Base-by-base conservation (phyloP, 2,888 invertebrate genomes). In the Drosophila tanythrix region DNA sequence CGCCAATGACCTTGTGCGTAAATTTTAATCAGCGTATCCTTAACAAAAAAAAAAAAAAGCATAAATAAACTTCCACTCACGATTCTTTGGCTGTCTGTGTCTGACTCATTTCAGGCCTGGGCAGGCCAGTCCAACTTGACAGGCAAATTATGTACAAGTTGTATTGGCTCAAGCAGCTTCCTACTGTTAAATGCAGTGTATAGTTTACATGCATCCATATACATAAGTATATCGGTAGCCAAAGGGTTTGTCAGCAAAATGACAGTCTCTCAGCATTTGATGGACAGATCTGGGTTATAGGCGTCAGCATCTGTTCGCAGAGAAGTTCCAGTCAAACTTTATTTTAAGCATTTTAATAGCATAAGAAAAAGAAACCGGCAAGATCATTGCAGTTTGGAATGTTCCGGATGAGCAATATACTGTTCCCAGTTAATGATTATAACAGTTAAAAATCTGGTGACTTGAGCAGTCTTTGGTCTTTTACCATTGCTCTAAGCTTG, bases 1-100 rank as follows among this genome's bases (percentile, higher is more conserved):
- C 80, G 55, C 50, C 72, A 83, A 81, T 81, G 89, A 84, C 89
- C 84, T 84, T 84, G 89, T 78, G 74, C 79, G 79, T 89, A 89
- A 87, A 84, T 84, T 86, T 75, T 87, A 84, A 89, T 89, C 84
- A 87, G 69, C 67, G 56, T 59, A 81, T 81, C 83, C 87, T 74
- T 72, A 56, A 67, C 62, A 67, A 60, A 38, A 64, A n/a, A 38
- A n/a, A n/a, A 21, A n/a, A 21, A 8, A 18, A 38, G 8, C 15
- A 46, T 46, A 40, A 55, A 57, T 55, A 31, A 58, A 60, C 71
- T 50, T 67, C 70, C 70, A 66, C 43, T 62, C 51, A 52, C 64
- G 40, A 50, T 31, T 50, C 40, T 40, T 59, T 27, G 15, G 13
- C 50, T 27, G 51, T 40, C 35, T 48, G n/a, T 60, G 35, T 29